Base-by-base conservation (phyloP, 2,888 invertebrate genomes). In the Altica lythri region DNA sequence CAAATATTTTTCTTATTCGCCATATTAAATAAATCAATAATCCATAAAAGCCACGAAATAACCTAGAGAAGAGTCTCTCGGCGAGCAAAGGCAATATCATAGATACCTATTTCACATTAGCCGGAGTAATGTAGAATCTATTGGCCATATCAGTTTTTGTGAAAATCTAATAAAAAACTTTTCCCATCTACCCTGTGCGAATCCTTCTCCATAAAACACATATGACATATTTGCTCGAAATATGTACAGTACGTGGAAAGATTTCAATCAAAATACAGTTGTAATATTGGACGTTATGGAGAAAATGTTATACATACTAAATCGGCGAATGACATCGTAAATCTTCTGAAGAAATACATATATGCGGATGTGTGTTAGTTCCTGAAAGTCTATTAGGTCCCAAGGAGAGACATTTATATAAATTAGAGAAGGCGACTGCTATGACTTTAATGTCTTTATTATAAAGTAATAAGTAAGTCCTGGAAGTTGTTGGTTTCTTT, bases 261-360 rank as follows among this genome's bases (percentile, higher is more conserved):
- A 34, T 45, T 45, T 45, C 32, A 45, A 45, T 45, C 45, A 45
- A 34, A 13, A 45, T 30, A 45, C 45, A 13, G 45, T 45, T 19
- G 19, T 30, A 8, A 45, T 45, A 45, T 45, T 14, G 45, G 45
- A 34, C 32, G 22, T 45, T 34, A 45, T 34, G 34, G 45, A 19
- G 34, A 34, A 45, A 45, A 45, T 45, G 34, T 34, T 45, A 45
- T 45, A 34, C 45, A 45, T 45, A 45, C 16, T 40, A 34, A 45
- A 45, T 45, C 45, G 34, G n/a, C 19, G 29, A 45, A 45, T 45
- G 32, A 12, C 32, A 29, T 19, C 34, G 19, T 45, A 22, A 34
- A 34, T 45, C 22, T 45, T 10, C 13, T 1, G 13, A 9, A 8
- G 18, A 45, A 30, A 32, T 32, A 32, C 32, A 19, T 19, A 44